These are phyloP conservation scores for Peromyscus maniculatus DNA, from an alignment of 2,113 vertebrate genomes.

Conservation along the genomic window DNA sequence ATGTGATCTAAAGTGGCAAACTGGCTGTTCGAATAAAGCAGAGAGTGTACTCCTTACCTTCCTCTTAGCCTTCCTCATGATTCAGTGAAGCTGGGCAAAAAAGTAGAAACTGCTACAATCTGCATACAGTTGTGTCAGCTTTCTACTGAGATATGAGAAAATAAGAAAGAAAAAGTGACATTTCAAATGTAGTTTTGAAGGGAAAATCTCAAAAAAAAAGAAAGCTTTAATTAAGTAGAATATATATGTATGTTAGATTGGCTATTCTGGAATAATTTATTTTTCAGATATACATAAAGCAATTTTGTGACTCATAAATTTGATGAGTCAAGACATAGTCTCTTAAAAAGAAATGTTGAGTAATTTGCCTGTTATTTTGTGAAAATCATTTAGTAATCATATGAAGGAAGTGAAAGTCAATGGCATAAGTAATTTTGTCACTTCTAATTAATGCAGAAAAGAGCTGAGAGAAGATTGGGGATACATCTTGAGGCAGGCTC, in stretches of 20 bases:
- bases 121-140: accelerated
- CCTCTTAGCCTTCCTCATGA: not conserved
- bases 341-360: constrained; percentile 59
- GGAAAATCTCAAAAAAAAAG: constrained; percentile 31
- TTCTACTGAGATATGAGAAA: not conserved
- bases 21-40: not conserved
- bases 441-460: not conserved
- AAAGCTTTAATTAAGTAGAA: constrained; percentile 61
- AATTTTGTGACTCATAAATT: constrained; percentile 66
- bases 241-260: constrained; percentile 39
- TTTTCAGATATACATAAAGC: constrained; percentile 47
- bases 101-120: not conserved
- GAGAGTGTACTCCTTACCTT: not conserved
- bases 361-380: constrained; percentile 58
- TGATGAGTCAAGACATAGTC: constrained; percentile 54
- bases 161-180: not conserved
- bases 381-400: constrained; percentile 47
- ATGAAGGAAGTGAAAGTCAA: not conserved
- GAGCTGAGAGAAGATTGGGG: not conserved
- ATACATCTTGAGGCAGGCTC: not conserved
- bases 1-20: not conserved
- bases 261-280: constrained; percentile 13
- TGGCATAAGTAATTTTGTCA: not conserved
- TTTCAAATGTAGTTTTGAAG: constrained; percentile 2
- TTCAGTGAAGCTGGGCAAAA: not conserved